phyloP scores from a whole-genome alignment of 1,140 invertebrate species.

The Leptestheria dahalacensis region DNA sequence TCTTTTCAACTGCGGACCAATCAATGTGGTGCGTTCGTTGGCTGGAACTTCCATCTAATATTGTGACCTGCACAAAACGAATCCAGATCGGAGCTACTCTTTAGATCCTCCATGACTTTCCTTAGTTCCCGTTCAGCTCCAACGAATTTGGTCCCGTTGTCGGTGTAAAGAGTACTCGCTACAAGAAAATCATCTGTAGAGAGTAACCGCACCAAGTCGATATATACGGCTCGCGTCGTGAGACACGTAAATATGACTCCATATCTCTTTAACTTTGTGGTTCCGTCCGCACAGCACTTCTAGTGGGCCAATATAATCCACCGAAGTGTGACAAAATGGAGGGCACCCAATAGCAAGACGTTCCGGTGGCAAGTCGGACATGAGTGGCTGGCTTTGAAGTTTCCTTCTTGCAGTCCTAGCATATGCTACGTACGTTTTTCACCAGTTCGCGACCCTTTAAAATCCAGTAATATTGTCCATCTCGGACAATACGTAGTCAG shows the following conservation, averaged over 20 bases:
- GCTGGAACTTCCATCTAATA: slow-evolving; percentile 30
- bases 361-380: background rate
- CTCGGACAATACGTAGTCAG: background rate
- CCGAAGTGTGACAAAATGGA: background rate
- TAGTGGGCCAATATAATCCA: background rate
- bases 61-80: slow-evolving; percentile 17
- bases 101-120: slow-evolving; percentile 21
- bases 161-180: slow-evolving; percentile 25
- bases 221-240: slow-evolving; percentile 10
- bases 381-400: background rate
- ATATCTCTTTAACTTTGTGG: background rate
- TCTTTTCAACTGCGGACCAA: no score
- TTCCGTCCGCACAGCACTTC: background rate
- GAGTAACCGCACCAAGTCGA: slow-evolving; percentile 25
- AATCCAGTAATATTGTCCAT: background rate
- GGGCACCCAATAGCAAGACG: background rate
- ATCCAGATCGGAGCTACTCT: slow-evolving; percentile 23
- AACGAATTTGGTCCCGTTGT: slow-evolving; percentile 29
- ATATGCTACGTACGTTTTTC: background rate
- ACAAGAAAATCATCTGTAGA: slow-evolving; percentile 24
- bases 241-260: slow-evolving; percentile 12
- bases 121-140: slow-evolving; percentile 20
- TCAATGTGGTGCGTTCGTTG: slow-evolving; percentile 24
- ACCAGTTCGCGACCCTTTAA: background rate
- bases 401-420: background rate